Conservation (phyloP, 1,140 invertebrate genomes). For the Anoplophora glabripennis region DNA sequence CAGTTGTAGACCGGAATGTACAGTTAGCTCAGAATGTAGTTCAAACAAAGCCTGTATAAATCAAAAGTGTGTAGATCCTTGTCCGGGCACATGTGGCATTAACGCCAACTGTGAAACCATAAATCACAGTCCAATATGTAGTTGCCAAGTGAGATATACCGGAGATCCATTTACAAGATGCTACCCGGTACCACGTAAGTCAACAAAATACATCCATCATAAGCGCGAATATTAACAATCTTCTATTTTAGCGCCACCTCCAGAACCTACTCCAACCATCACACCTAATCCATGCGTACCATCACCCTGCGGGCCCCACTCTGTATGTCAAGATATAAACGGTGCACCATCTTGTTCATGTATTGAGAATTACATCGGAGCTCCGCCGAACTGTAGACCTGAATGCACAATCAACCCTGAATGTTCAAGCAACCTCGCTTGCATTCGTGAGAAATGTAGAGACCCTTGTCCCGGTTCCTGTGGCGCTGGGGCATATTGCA, state of each 20-base stretch:
- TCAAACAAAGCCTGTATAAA: constrained; percentile 65
- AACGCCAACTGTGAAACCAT: constrained; percentile 67
- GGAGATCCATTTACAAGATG: constrained; percentile 70
- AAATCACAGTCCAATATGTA: constrained; percentile 70
- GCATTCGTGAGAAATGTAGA: constrained; percentile 58
- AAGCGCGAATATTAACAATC: neutral
- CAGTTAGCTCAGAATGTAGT: constrained; percentile 73
- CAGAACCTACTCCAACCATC: constrained; percentile 22
- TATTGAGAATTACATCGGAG: constrained; percentile 57
- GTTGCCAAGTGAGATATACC: constrained; percentile 62
- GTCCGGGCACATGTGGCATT: constrained; percentile 68
- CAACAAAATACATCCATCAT: neutral
- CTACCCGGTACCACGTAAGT: constrained; percentile 54
- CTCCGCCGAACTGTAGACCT: constrained; percentile 66
- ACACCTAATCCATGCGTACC: constrained; percentile 64
- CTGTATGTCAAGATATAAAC: constrained; percentile 61
- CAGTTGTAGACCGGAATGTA: constrained; percentile 74
- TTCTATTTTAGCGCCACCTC: constrained; percentile 33
- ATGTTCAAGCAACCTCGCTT: constrained; percentile 63
- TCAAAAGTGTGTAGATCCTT: constrained; percentile 74
- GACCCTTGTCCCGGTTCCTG: constrained; percentile 71
- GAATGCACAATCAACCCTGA: constrained; percentile 65
- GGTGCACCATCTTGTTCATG: constrained; percentile 63
- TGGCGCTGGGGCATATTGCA: constrained; percentile 65
- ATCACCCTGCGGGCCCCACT: constrained; percentile 75